Evolutionary conservation across 1,140 invertebrate species (phyloP).

Genomic region (Pseudomyrmex sp.): DNA sequence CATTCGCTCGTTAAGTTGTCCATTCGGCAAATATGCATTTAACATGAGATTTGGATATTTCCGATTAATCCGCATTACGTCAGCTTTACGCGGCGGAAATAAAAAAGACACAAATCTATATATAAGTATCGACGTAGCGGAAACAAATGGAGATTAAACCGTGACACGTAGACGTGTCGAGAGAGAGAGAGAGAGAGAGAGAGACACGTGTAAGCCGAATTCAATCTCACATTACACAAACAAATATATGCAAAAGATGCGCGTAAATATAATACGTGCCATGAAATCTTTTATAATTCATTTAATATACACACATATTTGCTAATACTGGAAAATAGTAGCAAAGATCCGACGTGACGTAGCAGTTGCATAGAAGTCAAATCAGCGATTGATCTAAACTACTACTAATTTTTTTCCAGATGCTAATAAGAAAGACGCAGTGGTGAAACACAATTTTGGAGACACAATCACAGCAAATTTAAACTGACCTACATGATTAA

Average conservation of each 20-base stretch:
- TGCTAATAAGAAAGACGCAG: no score
- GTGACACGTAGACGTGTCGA: slow-evolving; percentile 6
- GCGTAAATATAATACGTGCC: no score
- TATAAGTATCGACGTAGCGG: slow-evolving; percentile 37
- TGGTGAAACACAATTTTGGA: no score
- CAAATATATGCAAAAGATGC: background rate
- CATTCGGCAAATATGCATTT: slow-evolving; percentile 25
- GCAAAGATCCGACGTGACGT: background rate
- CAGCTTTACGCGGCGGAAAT: slow-evolving; percentile 26
- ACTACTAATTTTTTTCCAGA: no score
- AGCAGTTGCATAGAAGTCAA: no score
- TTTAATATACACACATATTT: background rate
- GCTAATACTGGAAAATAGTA: background rate
- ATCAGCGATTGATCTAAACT: no score
- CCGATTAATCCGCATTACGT: slow-evolving; percentile 46
- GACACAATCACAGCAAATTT: no score
- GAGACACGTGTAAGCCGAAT: background rate
- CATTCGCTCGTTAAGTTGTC: slow-evolving; percentile 20
- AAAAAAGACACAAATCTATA: slow-evolving; percentile 40
- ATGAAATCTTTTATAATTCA: background rate
- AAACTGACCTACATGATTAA: no score
- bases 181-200: background rate
- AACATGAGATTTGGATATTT: slow-evolving; percentile 26
- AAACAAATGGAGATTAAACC: slow-evolving; percentile 44
- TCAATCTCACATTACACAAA: background rate